These are phyloP conservation scores for Hyposmocoma kahamanoa DNA, from an alignment of 1,140 invertebrate genomes.

Conservation along the genomic window DNA sequence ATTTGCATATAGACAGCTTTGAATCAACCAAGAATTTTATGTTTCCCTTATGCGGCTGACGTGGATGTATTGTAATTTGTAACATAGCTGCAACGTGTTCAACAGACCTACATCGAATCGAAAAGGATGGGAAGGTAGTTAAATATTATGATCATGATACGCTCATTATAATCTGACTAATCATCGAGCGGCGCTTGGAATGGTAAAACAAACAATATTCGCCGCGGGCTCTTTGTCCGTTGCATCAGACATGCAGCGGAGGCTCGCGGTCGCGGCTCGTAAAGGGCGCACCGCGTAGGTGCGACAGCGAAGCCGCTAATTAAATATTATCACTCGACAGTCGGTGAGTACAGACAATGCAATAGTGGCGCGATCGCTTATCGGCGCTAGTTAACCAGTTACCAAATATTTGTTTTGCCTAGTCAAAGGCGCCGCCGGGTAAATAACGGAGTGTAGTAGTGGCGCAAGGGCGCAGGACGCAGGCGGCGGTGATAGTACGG, in stretches of 20 bases:
- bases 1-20: conserved; percentile 17
- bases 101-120: conserved; percentile 14
- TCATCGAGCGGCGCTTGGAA: conserved; percentile 39
- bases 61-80: conserved; percentile 16
- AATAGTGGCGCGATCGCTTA: conserved; percentile 51
- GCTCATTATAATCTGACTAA: conserved; percentile 51
- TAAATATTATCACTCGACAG: conserved; percentile 65
- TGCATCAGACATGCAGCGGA: conserved; percentile 24
- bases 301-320: conserved; percentile 60
- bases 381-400: conserved; percentile 59
- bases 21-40: conserved; percentile 17
- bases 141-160: conserved; percentile 26
- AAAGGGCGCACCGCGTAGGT: conserved; percentile 32
- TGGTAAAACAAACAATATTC: conserved; percentile 46
- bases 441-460: conserved; percentile 45
- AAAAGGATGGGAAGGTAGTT: conserved; percentile 12
- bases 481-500: conserved; percentile 18
- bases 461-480: conserved; percentile 10
- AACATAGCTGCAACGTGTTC: conserved; percentile 7
- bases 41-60: conserved; percentile 19
- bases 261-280: conserved; percentile 13
- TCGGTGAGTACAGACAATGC: conserved; percentile 55
- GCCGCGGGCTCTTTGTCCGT: conserved; percentile 44
- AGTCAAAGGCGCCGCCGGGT: conserved; percentile 55
- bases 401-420: conserved; percentile 58